Evolutionary conservation across 1,140 invertebrate species (phyloP).

Genomic region (Anastatus disparis): DNA sequence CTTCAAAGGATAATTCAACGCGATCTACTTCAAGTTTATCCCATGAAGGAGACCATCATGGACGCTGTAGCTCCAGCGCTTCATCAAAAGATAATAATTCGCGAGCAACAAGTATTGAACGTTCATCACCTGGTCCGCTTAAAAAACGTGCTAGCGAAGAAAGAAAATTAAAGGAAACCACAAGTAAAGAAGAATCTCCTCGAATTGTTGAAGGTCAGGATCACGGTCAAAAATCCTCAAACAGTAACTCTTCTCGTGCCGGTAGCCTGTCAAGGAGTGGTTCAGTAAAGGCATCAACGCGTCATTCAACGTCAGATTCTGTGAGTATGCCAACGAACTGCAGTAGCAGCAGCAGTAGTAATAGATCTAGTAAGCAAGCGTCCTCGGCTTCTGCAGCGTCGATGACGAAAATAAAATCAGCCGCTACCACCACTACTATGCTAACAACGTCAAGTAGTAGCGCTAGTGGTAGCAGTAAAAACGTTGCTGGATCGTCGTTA

Average conservation of each 20-base stretch:
- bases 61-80: neutral
- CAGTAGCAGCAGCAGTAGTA: neutral
- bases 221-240: conserved; percentile 46
- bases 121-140: neutral
- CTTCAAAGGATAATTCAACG: neutral
- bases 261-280: conserved; percentile 53
- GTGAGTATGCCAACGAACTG: conserved; percentile 63
- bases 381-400: conserved; percentile 42
- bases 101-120: conserved; percentile 24
- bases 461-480: conserved; percentile 8
- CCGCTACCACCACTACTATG: conserved; percentile 7
- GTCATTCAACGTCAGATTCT: conserved; percentile 58
- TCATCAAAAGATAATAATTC: conserved; percentile 18
- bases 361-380: conserved; percentile 40
- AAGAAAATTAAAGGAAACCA: neutral
- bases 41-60: neutral
- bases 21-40: neutral
- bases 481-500: conserved; percentile 50
- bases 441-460: neutral
- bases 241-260: conserved; percentile 40
- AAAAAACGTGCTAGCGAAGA: neutral
- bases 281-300: conserved; percentile 34
- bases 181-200: neutral
- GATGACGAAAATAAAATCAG: conserved; percentile 61
- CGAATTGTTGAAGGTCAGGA: conserved; percentile 27